These are phyloP conservation scores for Epinephelus cyanopodus DNA, from an alignment of 2,113 vertebrate genomes.

Conservation along the genomic window DNA sequence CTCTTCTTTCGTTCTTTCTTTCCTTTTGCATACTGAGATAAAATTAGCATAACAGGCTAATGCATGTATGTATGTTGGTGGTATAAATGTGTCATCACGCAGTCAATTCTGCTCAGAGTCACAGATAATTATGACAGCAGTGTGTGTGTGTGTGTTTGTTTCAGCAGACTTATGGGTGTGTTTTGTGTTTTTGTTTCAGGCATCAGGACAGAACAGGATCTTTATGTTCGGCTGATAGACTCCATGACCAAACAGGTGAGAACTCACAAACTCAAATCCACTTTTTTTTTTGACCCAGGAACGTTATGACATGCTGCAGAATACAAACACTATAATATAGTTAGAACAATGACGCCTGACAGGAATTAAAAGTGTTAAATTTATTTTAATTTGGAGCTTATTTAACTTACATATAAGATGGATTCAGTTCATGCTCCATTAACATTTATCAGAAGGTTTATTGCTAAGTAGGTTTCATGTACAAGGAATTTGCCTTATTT, in stretches of 20 bases:
- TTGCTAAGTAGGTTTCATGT: no score
- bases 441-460: no score
- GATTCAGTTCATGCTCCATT: no score
- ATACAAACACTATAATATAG: no score
- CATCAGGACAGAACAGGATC: constrained; percentile 93
- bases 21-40: constrained; percentile 24
- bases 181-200: constrained; percentile 69
- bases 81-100: constrained; percentile 20
- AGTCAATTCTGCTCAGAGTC: background rate
- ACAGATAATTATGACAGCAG: background rate
- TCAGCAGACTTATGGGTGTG: background rate
- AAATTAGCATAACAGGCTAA: constrained; percentile 56
- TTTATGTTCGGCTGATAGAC: constrained; percentile 93
- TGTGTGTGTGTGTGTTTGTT: background rate
- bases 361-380: no score
- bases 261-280: no score
- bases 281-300: no score
- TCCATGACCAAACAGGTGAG: constrained; percentile 96
- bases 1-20: background rate
- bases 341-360: no score
- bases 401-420: no score
- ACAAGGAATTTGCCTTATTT: no score
- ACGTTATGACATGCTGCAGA: no score
- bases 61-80: constrained; percentile 16
- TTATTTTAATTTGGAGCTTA: no score